Evolutionary conservation across 2,797 vertebrate genomes (phyloP).

Genomic region (Lerista edwardsae): DNA sequence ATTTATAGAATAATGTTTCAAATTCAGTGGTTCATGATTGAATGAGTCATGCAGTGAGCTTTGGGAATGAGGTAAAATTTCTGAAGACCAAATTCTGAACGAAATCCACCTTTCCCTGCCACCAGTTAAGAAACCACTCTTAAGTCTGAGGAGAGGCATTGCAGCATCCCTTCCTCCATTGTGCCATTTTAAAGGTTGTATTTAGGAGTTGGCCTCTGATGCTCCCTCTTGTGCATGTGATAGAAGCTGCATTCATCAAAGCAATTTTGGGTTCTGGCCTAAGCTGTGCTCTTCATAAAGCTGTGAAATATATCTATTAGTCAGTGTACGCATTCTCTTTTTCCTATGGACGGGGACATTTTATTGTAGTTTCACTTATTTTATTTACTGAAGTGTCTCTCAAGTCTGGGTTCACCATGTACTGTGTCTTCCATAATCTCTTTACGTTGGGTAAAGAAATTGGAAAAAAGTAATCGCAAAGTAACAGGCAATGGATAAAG

Average conservation of each 20-base stretch:
- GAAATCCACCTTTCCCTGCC: background rate
- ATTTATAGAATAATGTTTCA: no score
- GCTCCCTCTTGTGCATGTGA: background rate
- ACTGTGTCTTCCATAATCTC: constrained; percentile 48
- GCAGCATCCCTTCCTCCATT: background rate
- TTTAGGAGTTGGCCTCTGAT: background rate
- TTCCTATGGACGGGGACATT: constrained; percentile 22
- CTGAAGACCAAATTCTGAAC: background rate
- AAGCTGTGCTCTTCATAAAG: background rate
- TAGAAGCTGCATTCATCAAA: background rate
- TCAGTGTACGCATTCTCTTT: constrained; percentile 46
- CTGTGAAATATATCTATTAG: constrained; percentile 1
- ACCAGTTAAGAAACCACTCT: background rate
- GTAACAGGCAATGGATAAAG: background rate
- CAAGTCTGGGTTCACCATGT: constrained; percentile 36
- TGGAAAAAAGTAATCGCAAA: background rate
- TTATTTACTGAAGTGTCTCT: constrained; percentile 49
- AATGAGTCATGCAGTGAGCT: background rate
- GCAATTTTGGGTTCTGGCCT: background rate
- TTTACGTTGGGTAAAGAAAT: background rate
- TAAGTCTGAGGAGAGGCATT: no score
- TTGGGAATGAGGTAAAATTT: background rate
- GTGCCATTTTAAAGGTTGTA: background rate
- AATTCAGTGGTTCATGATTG: no score
- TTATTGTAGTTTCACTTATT: constrained; percentile 40